Evolutionary conservation across 2,888 invertebrate genomes (phyloP).

Genomic region (Sericinus montela): DNA sequence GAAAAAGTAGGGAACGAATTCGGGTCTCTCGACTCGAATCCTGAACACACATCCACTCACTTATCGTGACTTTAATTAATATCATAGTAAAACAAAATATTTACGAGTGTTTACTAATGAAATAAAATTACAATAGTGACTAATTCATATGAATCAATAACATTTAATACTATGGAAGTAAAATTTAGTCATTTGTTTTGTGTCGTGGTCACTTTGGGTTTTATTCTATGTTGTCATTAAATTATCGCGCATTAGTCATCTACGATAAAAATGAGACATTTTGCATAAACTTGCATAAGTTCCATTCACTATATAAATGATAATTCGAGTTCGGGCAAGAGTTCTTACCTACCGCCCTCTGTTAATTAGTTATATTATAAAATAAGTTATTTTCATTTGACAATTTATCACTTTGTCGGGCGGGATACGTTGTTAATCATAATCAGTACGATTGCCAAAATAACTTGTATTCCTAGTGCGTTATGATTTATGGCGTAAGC

Average conservation of each 20-base stretch:
- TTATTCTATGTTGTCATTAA: slow-evolving; percentile 10
- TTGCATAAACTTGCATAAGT: too few relatives aligned
- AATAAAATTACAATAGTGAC: too few relatives aligned
- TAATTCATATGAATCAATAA: too few relatives aligned
- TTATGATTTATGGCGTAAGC: slow-evolving; percentile 54
- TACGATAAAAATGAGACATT: background rate
- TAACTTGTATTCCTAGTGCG: slow-evolving; percentile 59
- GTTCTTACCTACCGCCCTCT: background rate
- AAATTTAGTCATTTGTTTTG: slow-evolving; percentile 9
- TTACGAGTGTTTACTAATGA: too few relatives aligned
- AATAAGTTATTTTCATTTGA: slow-evolving; percentile 53
- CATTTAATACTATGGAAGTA: too few relatives aligned
- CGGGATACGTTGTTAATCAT: slow-evolving; percentile 45
- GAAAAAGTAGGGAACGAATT: too few relatives aligned
- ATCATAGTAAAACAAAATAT: too few relatives aligned
- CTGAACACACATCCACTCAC: too few relatives aligned
- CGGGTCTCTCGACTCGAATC: too few relatives aligned
- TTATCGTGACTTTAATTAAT: too few relatives aligned
- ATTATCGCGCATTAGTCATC: slow-evolving; percentile 4
- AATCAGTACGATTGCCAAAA: slow-evolving; percentile 67
- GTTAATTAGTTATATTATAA: slow-evolving; percentile 26
- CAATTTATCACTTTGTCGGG: slow-evolving; percentile 59
- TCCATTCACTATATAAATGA: slow-evolving; percentile 7
- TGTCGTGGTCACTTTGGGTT: background rate
- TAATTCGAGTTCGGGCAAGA: too few relatives aligned